Percentiles rank a stretch among this genome's conserved stretches.
These are phyloP conservation scores for Amazona vittata DNA, from an alignment of 2,113 vertebrate genomes.

Conservation along the genomic window DNA sequence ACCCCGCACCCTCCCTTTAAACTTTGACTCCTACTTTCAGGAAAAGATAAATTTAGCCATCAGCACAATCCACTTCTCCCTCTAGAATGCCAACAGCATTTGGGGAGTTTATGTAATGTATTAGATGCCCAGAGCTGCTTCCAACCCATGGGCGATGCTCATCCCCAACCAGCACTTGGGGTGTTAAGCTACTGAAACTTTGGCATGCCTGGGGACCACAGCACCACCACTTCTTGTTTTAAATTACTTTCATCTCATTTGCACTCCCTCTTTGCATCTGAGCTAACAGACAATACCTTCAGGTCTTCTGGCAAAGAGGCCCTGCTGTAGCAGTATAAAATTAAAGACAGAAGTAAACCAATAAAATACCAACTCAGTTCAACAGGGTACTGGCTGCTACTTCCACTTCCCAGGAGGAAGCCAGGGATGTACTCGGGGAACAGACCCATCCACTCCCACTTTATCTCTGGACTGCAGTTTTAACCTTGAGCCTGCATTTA, in stretches of 20 bases:
- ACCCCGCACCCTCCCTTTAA: neutral
- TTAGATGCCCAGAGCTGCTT: neutral
- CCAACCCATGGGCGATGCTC: accelerated
- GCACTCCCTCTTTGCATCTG: neutral
- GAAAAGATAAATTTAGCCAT: neutral
- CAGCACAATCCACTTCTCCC: neutral
- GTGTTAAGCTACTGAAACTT: neutral
- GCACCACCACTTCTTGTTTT: neutral
- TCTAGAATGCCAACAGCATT: neutral
- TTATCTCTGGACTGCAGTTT: neutral
- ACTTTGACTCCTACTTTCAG: neutral
- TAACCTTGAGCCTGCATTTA: slow-evolving; percentile 34
- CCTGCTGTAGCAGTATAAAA: neutral
- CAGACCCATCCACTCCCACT: neutral
- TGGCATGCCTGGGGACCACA: neutral
- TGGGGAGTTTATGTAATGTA: neutral
- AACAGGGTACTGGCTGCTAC: neutral
- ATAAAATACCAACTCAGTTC: neutral
- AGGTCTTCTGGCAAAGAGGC: neutral
- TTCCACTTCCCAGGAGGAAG: neutral
- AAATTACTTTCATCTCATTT: neutral
- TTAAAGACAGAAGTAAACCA: neutral
- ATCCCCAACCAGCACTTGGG: accelerated
- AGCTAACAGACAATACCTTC: neutral
- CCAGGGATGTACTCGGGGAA: neutral